Evolutionary conservation across 92 coral and sea anemone species (phyloP).

Genomic region (Epizoanthus rinbou): DNA sequence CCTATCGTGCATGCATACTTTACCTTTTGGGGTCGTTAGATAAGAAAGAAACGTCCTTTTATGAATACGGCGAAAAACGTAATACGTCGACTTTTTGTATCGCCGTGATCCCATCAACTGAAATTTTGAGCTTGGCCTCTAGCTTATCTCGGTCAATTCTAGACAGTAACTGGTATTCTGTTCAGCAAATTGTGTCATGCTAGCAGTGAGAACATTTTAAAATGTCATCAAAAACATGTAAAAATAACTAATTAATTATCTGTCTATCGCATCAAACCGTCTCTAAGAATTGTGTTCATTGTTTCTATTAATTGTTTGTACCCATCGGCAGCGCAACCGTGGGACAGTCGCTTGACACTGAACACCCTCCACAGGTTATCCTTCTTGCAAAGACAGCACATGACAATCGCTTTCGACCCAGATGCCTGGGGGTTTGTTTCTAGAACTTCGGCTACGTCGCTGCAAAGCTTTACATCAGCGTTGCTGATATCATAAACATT

Average conservation of each 20-base stretch:
- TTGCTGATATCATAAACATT: conserved; percentile 1
- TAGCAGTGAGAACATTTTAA: no score
- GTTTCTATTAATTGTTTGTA: conserved; percentile 19
- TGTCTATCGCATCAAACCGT: neutral
- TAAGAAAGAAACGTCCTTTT: no score
- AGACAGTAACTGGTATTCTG: no score
- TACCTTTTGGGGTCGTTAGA: no score
- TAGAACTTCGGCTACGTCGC: conserved; percentile 19
- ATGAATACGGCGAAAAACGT: no score
- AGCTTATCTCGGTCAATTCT: no score
- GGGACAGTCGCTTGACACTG: conserved; percentile 6
- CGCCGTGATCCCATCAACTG: no score
- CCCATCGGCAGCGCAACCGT: conserved; percentile 21
- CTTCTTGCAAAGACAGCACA: conserved; percentile 15
- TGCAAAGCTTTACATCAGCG: conserved; percentile 9
- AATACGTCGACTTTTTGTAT: no score
- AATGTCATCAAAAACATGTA: no score
- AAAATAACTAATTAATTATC: neutral
- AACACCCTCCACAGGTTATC: conserved; percentile 9
- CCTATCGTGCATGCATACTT: no score
- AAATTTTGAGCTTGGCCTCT: no score
- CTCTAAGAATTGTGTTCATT: neutral
- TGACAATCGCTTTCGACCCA: conserved; percentile 4
- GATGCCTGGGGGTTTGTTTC: conserved; percentile 16
- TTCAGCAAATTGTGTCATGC: no score